Evolutionary conservation across 1,140 invertebrate genomes (phyloP).

Genomic region (Meloidogyne hapla): DNA sequence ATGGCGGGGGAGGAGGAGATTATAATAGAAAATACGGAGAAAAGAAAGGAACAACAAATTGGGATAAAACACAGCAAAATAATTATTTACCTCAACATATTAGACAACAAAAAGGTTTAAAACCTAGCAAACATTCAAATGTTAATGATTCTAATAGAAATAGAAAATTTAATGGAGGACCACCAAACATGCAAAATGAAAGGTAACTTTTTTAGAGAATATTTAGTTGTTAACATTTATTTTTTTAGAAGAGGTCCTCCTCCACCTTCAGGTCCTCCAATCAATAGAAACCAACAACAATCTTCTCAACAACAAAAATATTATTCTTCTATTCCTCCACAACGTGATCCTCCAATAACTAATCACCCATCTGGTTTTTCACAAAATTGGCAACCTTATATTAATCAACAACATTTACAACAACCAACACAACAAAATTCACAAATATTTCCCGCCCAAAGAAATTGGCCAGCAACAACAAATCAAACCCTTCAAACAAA

Average conservation of each 20-base stretch:
- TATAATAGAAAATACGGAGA: background rate
- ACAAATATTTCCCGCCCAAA: background rate
- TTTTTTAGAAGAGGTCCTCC: background rate
- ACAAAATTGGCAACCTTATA: background rate
- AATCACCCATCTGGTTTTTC: background rate
- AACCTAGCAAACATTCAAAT: background rate
- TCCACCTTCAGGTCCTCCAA: background rate
- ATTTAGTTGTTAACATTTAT: too few species aligned
- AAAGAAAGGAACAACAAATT: background rate
- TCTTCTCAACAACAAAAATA: conserved; percentile 4
- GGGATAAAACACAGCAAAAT: background rate
- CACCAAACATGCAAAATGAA: background rate
- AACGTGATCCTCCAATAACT: background rate
- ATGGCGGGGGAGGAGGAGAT: background rate
- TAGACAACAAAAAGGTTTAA: background rate
- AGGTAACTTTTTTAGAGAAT: too few species aligned
- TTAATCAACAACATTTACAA: background rate
- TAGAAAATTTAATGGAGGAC: background rate
- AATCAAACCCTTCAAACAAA: background rate
- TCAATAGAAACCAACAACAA: background rate
- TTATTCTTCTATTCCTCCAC: background rate
- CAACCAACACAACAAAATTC: background rate
- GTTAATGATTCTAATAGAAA: background rate
- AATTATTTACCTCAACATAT: background rate
- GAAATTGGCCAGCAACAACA: background rate